A percentile compares a stretch with the other conserved stretches of the same genome.
phyloP scores from a whole-genome alignment of 2,113 vertebrate species.

The Picathartes gymnocephalus region DNA sequence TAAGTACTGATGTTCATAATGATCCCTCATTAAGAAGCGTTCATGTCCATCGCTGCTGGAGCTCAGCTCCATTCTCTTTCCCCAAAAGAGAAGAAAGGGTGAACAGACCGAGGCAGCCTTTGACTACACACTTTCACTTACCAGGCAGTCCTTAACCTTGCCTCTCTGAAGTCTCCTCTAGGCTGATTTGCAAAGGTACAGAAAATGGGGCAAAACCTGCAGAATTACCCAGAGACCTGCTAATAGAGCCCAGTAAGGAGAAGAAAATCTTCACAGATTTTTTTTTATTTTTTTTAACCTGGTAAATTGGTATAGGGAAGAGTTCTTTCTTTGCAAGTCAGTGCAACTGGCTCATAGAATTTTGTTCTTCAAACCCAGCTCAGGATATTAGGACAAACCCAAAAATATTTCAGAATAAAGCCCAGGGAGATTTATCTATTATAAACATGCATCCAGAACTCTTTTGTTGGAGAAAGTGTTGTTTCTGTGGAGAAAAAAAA shows the following conservation, averaged over 20 bases:
- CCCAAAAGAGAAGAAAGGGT: not conserved
- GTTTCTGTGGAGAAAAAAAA: not conserved
- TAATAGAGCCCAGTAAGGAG: not conserved
- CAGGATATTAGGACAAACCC: not conserved
- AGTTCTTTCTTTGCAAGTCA: not conserved
- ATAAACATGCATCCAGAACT: not conserved
- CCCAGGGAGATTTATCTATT: not conserved
- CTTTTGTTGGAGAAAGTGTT: not conserved
- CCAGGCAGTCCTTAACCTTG: not conserved
- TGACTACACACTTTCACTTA: not conserved
- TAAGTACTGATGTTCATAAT: not conserved
- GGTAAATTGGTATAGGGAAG: not conserved
- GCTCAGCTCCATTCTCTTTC: not conserved
- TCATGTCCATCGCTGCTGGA: not conserved
- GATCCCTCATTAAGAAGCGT: not conserved
- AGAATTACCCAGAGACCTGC: not conserved
- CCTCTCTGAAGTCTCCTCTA: not conserved
- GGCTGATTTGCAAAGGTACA: not conserved
- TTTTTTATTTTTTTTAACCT: no score
- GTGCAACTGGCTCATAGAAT: not conserved
- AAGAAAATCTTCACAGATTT: not conserved
- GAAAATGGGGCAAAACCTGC: not conserved
- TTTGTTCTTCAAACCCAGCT: not conserved
- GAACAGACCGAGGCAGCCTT: not conserved
- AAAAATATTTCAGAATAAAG: not conserved